Percentiles rank a stretch among this genome's conserved stretches.
phyloP scores from a whole-genome alignment of 2,797 vertebrate species.

The Numenius phaeopus region DNA sequence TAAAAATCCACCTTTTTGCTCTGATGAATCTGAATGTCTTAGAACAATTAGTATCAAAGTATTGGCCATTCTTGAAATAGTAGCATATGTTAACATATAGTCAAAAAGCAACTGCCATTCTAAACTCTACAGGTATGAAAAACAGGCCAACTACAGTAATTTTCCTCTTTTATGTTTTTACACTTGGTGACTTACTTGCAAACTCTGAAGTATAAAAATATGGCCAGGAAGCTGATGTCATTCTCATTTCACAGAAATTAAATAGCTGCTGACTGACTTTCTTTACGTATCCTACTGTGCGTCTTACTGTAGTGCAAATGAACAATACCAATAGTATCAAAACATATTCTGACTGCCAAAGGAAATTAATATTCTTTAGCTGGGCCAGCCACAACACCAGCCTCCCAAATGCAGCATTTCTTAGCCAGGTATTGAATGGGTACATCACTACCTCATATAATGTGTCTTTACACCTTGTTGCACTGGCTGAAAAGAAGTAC shows the following conservation, averaged over 20 bases:
- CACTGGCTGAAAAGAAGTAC: constrained; percentile 19
- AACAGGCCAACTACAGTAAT: background rate
- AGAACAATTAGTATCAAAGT: background rate
- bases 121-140: background rate
- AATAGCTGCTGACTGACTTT: background rate
- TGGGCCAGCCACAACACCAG: background rate
- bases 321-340: background rate
- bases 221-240: background rate
- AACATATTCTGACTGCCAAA: background rate
- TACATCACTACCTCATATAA: background rate
- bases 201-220: background rate
- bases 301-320: background rate
- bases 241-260: background rate
- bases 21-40: background rate
- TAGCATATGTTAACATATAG: background rate
- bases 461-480: background rate
- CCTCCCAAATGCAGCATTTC: background rate
- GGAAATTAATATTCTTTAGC: background rate
- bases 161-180: background rate
- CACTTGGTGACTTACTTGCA: background rate
- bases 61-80: background rate
- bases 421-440: background rate
- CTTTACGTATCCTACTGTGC: background rate
- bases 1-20: background rate
- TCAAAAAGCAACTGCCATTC: background rate